Base-by-base conservation (phyloP, 2,113 vertebrate species). In the Todiramphus chloris region DNA sequence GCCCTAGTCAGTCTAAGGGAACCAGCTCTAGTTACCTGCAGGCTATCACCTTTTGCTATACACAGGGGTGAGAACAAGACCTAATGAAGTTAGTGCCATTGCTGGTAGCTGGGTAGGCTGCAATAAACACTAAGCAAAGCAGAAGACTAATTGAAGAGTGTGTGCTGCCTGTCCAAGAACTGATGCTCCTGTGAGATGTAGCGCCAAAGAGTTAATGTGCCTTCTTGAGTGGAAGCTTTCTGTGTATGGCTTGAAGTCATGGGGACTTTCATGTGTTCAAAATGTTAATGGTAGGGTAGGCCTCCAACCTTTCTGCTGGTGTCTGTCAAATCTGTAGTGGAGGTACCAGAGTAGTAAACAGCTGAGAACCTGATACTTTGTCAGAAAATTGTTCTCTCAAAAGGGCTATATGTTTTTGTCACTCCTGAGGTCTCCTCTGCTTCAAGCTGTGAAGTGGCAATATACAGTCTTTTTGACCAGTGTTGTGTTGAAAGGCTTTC, bases 91-190 rank as follows among this genome's bases (percentile, higher is more conserved):
- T 48, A 28, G 43, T 83, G 74, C 66, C 2, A 0, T 48, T 50
- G 76, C 66, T 41, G 43, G n/a, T 48, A 39, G 80, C 50, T 55
- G 83, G 51, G 62, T 59, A 83, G 76, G 13, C 30, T 30, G 85
- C 72, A 51, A 33, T 82, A 13, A 96, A 95, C 89, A 82, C 91
- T 94, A 94, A 94, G 37, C 68, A 69, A 69, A 59, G 6, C 27
- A 72, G 60, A 17, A 69, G 73, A 21, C 19, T 68, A 73, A 66
- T 1, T 5, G 48, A 43, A 50, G 16, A 53, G 50, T 2, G 4
- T 5, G 2, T 24, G 55, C 67, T 92, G 81, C 30, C 63, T 53
- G 0, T 10, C 46, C 33, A 31, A 73, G 77, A 43, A 7, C 48
- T 25, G 56, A 80, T 74, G 75, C 31, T 87, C 35, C 69, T 66